These are phyloP conservation scores for Ameiurus melas DNA, from an alignment of 2,113 vertebrate species.

Conservation along the genomic window DNA sequence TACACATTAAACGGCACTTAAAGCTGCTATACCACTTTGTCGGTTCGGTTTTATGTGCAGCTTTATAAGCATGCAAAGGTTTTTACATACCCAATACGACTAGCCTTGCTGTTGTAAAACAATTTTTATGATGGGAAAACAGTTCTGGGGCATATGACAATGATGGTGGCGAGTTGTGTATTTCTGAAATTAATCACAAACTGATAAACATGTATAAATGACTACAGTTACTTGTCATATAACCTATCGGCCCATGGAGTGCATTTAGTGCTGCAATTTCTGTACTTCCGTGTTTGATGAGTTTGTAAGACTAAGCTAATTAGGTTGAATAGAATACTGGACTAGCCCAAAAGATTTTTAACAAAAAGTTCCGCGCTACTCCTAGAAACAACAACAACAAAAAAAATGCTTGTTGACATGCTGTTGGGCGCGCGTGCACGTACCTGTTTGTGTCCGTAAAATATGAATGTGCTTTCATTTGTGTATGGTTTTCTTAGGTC, in stretches of 20 bases:
- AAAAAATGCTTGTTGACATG: not conserved
- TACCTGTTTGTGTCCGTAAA: slow-evolving; percentile 18
- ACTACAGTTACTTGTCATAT: not conserved
- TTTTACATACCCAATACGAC: slow-evolving; percentile 98
- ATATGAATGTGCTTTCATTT: slow-evolving; percentile 4
- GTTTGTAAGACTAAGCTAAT: not conserved
- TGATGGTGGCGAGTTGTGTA: slow-evolving; percentile 1
- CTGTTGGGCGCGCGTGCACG: slow-evolving; percentile 21
- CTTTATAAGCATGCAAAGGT: slow-evolving; percentile 98
- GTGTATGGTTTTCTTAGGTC: not conserved
- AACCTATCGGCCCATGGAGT: not conserved
- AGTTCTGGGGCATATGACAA: slow-evolving; percentile 76
- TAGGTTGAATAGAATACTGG: not conserved
- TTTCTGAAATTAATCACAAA: slow-evolving; percentile 15
- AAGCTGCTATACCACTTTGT: slow-evolving; percentile 77
- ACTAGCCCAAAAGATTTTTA: not conserved
- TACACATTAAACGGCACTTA: slow-evolving; percentile 66
- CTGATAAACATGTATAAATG: not conserved
- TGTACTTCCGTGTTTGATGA: not conserved
- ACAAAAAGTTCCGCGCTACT: not conserved
- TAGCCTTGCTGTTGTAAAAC: slow-evolving; percentile 90
- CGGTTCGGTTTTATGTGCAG: slow-evolving; percentile 85
- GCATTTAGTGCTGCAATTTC: not conserved
- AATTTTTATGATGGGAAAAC: slow-evolving; percentile 93
- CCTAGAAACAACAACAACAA: not conserved